Conservation (phyloP, 2,113 vertebrate species). For the Hipposideros armiger region DNA sequence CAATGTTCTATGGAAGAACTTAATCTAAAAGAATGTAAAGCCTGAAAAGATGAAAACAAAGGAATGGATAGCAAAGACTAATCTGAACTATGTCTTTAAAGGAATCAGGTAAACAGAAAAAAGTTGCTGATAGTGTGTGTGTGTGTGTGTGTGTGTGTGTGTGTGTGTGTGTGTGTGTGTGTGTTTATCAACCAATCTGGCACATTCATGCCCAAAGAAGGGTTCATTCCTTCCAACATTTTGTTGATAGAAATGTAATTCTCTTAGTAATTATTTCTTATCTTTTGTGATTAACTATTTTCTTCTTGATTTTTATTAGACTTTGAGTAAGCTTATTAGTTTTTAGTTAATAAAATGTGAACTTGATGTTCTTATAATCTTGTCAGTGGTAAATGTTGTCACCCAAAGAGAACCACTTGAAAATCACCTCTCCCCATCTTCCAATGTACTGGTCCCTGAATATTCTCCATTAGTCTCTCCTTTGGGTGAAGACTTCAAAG, state of each 20-base stretch:
- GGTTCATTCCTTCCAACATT: neutral
- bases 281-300: conserved; percentile 11
- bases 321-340: neutral
- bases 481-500: neutral
- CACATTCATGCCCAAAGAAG: neutral
- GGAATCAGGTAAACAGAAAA: neutral
- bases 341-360: conserved; percentile 11
- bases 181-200: neutral
- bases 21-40: neutral
- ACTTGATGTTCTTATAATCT: neutral
- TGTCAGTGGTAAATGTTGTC: neutral
- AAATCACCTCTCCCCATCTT: neutral
- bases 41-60: neutral
- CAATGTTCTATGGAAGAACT: neutral
- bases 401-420: neutral
- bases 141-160: neutral
- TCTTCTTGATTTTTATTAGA: conserved; percentile 37
- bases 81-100: conserved; percentile 3
- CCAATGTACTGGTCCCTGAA: neutral
- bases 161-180: fast-evolving
- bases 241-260: conserved; percentile 1
- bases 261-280: neutral
- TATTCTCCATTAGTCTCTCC: neutral
- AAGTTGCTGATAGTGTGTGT: neutral
- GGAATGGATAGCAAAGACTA: neutral